Evolutionary conservation across 2,888 invertebrate genomes (phyloP), one percentile per base, ranked within the genome.

Genomic region (Acleris holmiana): DNA sequence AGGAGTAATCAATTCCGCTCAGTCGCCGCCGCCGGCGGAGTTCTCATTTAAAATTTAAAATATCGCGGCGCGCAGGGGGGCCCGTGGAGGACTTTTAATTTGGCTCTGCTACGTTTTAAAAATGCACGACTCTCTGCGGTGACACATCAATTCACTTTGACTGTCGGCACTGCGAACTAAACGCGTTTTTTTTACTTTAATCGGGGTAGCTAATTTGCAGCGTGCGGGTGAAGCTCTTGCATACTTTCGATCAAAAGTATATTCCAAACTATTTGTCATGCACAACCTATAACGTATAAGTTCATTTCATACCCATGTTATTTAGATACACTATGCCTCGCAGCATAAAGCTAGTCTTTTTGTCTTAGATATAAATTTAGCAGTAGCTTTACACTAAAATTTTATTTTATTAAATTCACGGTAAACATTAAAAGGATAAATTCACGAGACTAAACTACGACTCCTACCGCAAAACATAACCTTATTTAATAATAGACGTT

Each of bases 1-100:
- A 89, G 86, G 89, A 91, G 91, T 91, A 92, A 92, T 92, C 92
- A 92, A 92, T 92, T 91, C 91, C 87, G 88, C 85, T 87, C 89
- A 89, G 90, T 88, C 86, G 86, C 80, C 85, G 86, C 77, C 78
- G 85, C 82, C 86, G 85, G 86, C 87, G 85, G 85, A 82, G 85
- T 85, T 84, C 89, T 88, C 89, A 91, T 90, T 93, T 90, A 88
- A 89, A 89, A 86, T 90, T 90, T 86, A 92, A 92, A 93, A 90
- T 88, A 89, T 88, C 86, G 85, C 79, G 77, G 82, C 81, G 82
- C 79, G 78, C 78, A 82, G 85, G 86, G 85, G 85, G 85, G 82
- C 77, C 82, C 80, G 78, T 82, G 84, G 88, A 89, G 87, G 88
- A 90, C 87, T 91, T 91, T 92, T 92, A 91, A 92, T 91, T 91